These are phyloP conservation scores for Patella pellucida DNA, from an alignment of 2,888 invertebrate species.

Conservation along the genomic window DNA sequence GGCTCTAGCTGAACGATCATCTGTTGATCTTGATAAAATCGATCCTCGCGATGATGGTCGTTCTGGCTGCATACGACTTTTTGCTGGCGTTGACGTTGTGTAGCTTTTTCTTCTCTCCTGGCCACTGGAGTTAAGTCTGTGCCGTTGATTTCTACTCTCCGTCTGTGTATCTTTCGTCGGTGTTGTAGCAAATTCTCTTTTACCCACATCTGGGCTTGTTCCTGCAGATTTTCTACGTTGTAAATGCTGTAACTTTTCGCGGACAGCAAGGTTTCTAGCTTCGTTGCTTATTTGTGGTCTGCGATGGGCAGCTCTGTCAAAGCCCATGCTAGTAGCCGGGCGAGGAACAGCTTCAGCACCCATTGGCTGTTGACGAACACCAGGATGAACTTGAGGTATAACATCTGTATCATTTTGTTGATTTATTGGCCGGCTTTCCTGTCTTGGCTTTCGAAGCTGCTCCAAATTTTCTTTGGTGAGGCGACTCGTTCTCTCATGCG, in stretches of 20 bases:
- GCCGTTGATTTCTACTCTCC: background rate
- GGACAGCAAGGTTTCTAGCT: background rate
- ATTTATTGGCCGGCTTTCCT: too few species aligned
- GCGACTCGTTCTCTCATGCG: background rate
- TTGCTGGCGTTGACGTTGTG: background rate
- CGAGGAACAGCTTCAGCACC: background rate
- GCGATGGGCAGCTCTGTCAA: background rate
- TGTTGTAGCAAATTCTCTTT: background rate
- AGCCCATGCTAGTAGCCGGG: background rate
- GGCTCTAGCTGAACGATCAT: too few species aligned
- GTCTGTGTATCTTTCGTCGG: background rate
- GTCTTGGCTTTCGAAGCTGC: slow-evolving; percentile 1
- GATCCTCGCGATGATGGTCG: too few species aligned
- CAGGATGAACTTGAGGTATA: background rate
- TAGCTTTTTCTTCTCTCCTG: background rate
- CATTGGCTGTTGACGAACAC: background rate
- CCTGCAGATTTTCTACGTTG: background rate
- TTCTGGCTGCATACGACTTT: background rate
- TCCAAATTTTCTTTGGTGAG: background rate
- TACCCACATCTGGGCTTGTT: background rate
- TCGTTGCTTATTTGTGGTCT: background rate
- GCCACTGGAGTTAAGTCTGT: background rate
- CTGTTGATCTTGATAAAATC: too few species aligned
- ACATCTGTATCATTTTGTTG: background rate
- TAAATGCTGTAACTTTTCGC: background rate